A percentile compares a stretch with the other conserved stretches of the same genome.
These are phyloP conservation scores for Eupithecia dodoneata DNA, from an alignment of 2,888 invertebrate species.

Conservation along the genomic window DNA sequence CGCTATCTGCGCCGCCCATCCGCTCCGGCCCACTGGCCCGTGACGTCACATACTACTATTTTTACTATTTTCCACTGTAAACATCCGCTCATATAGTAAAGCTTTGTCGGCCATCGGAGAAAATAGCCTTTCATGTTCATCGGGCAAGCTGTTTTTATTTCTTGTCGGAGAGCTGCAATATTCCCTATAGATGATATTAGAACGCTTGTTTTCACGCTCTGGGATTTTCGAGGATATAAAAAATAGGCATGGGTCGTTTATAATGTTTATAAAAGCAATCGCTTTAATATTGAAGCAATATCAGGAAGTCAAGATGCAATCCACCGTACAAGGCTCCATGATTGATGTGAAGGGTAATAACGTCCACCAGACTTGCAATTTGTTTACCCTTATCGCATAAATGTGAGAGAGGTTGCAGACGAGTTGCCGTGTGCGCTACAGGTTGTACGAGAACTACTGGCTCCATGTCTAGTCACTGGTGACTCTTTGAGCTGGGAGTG, in stretches of 20 bases:
- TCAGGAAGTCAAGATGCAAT: constrained; percentile 31
- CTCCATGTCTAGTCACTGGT: no score
- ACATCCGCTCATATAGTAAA: constrained; percentile 74
- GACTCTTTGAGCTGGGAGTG: no score
- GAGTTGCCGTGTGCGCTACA: not conserved
- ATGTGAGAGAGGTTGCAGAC: constrained; percentile 51
- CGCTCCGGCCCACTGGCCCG: constrained; percentile 76
- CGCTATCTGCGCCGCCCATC: constrained; percentile 55
- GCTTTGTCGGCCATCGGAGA: constrained; percentile 54
- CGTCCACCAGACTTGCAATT: constrained; percentile 81
- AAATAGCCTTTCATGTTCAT: constrained; percentile 27
- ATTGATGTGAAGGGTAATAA: constrained; percentile 83
- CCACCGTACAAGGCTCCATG: constrained; percentile 74
- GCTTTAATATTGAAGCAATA: constrained; percentile 14
- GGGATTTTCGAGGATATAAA: not conserved
- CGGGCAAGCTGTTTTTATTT: constrained; percentile 16
- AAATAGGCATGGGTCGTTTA: not conserved
- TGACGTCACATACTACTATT: constrained; percentile 75
- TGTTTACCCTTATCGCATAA: constrained; percentile 81
- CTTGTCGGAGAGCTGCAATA: not conserved
- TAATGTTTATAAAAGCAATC: not conserved
- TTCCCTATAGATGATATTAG: not conserved
- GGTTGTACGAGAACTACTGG: not conserved
- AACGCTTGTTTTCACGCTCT: not conserved
- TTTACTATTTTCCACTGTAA: constrained; percentile 75